These are phyloP conservation scores for Brachypteracias leptosomus DNA, from an alignment of 2,113 vertebrate species.

Conservation along the genomic window DNA sequence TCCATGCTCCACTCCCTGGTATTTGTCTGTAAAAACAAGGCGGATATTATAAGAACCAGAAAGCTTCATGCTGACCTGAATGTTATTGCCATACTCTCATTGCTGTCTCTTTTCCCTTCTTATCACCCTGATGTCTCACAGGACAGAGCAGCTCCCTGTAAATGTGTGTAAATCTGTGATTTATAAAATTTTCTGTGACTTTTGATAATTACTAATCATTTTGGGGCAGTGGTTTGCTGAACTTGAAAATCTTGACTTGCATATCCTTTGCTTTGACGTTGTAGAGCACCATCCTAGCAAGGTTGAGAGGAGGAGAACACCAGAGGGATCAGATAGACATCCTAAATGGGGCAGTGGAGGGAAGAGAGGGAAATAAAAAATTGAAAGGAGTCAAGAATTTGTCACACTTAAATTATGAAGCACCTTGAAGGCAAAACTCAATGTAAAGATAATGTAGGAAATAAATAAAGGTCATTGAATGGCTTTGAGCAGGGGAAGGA, in stretches of 20 bases:
- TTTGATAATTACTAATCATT: background rate
- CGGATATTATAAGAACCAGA: background rate
- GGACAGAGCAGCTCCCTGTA: background rate
- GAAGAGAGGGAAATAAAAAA: background rate
- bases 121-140: background rate
- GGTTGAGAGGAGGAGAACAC: background rate
- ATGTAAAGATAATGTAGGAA: background rate
- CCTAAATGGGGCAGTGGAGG: background rate
- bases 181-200: no score
- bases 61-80: background rate
- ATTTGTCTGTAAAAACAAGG: background rate
- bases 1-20: background rate
- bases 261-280: accelerated
- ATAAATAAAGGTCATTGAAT: accelerated
- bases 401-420: background rate
- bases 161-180: accelerated
- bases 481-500: background rate
- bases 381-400: background rate
- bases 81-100: background rate
- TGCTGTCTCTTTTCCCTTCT: background rate
- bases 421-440: background rate
- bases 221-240: background rate
- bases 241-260: background rate
- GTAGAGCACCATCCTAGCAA: background rate
- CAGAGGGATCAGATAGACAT: background rate